Evolutionary conservation across 2,797 vertebrate genomes (phyloP), one percentile per base, ranked within the genome.

Genomic region (Labroides dimidiatus): DNA sequence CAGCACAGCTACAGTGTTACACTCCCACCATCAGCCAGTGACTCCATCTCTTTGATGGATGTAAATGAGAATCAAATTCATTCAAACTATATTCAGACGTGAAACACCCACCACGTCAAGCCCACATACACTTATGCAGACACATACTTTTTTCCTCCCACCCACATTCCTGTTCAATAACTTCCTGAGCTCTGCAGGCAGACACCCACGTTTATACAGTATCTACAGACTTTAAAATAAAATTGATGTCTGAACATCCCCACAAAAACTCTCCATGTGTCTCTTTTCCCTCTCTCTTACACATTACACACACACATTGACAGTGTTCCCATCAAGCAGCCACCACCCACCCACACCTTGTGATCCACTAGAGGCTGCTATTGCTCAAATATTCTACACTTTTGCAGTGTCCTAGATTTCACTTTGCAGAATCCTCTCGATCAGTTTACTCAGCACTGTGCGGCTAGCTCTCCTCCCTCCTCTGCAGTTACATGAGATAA

Each of bases 321-420:
- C 49, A 60, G 21, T 62, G 52, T 72, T 64, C 58, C 36, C 41
- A 75, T 20, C n/a, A 19, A 48, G 30, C 10, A 4, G 23, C 36
- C 36, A 12, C 43, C 59, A 64, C 62, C 68, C 27, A 55, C 42
- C 41, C 57, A 41, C 14, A 75, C 17, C 43, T n/a, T 55, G 20
- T 64, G 69, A 59, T 72, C 86, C 88, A 84, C 85, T 57, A 86
- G 80, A 85, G 81, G 87, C 0, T 72, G 30, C 30, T 33, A 33
- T 33, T 33, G 80, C 37, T 78, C 58, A 56, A 68, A 39, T 23
- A n/a, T 63, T 50, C 16, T 4, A 42, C 27, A 24, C 51, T 30
- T 52, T 64, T 61, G 55, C 33, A 37, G 23, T 37, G 71, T 68
- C 45, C 51, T 48, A 64, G 14, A 74, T 75, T 68, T 57, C 24